These are phyloP conservation scores for Spicauda simplicius DNA, from an alignment of 2,888 invertebrate species.

Conservation along the genomic window DNA sequence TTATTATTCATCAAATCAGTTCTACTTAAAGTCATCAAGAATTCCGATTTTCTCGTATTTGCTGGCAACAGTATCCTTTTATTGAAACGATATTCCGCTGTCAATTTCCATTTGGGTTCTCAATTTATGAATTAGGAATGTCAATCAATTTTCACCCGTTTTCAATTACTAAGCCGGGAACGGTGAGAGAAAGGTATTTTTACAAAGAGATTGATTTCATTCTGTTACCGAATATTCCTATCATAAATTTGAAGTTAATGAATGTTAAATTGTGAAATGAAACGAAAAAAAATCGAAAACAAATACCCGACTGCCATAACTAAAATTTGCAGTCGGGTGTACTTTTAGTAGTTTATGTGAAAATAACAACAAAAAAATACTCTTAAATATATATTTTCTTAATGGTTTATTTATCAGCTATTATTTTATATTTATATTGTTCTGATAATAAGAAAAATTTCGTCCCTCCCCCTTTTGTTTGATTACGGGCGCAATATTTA, in stretches of 20 bases:
- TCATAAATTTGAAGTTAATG: not conserved
- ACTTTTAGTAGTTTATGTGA: no score
- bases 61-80: not conserved
- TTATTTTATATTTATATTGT: no score
- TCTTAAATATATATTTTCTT: no score
- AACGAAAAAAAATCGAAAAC: no score
- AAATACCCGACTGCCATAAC: no score
- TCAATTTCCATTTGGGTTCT: slow-evolving; percentile 41
- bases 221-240: not conserved
- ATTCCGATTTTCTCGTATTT: slow-evolving; percentile 3
- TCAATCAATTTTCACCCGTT: slow-evolving; percentile 45
- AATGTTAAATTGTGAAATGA: not conserved
- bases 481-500: no score
- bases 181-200: slow-evolving; percentile 43
- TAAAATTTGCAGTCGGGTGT: no score
- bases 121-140: slow-evolving; percentile 41
- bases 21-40: not conserved
- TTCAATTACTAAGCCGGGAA: slow-evolving; percentile 33
- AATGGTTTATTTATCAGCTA: no score
- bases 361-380: no score
- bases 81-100: slow-evolving; percentile 16
- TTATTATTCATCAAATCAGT: not conserved
- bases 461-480: no score
- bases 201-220: slow-evolving; percentile 41
- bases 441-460: no score